phyloP scores from a whole-genome alignment of 2,113 vertebrate species.

The Oryzias curvinotus region DNA sequence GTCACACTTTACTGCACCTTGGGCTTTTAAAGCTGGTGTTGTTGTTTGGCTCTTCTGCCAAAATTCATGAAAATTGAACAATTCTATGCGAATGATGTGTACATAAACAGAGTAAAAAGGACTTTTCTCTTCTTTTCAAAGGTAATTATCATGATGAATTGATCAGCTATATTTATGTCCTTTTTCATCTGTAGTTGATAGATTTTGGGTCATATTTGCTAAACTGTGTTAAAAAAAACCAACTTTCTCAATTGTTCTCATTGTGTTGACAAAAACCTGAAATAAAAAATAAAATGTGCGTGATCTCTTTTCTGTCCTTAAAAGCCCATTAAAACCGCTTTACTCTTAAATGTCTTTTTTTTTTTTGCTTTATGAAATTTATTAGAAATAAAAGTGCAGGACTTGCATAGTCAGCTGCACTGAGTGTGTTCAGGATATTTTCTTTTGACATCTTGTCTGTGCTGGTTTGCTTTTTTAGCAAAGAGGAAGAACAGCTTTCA shows the following conservation, averaged over 20 bases:
- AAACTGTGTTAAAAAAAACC: too few species aligned
- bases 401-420: constrained; percentile 5
- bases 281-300: too few species aligned
- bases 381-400: constrained; percentile 5
- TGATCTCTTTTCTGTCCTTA: too few species aligned
- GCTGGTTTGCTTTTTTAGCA: constrained; percentile 26
- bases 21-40: too few species aligned
- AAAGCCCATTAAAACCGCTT: background rate
- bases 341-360: background rate
- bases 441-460: constrained; percentile 34
- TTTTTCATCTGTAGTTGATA: too few species aligned
- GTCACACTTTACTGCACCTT: background rate
- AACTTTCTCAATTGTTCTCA: too few species aligned
- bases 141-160: too few species aligned
- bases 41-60: too few species aligned
- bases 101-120: background rate
- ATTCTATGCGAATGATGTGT: background rate
- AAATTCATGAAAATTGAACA: too few species aligned
- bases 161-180: too few species aligned
- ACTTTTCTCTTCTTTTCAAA: background rate
- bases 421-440: background rate
- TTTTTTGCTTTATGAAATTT: background rate
- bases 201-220: too few species aligned
- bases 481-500: constrained; percentile 6
- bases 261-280: too few species aligned